A percentile compares a stretch with the other conserved stretches of the same genome.
Evolutionary conservation across 2,888 invertebrate species (phyloP).

Genomic region (Sturmia bella): DNA sequence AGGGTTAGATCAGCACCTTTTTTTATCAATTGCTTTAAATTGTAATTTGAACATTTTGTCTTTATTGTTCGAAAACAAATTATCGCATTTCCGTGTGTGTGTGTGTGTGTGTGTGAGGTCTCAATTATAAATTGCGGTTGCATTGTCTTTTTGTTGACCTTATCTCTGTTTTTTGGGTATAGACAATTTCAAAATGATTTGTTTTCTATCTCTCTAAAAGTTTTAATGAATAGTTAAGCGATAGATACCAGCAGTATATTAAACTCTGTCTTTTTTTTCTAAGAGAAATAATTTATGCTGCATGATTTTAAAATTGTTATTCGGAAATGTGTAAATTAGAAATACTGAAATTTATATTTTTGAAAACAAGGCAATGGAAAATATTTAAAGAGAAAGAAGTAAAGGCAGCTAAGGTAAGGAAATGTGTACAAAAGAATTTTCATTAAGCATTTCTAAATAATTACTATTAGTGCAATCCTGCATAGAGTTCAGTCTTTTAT

Average conservation of each 20-base stretch:
- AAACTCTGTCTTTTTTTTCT: background rate
- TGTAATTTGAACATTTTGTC: slow-evolving; percentile 45
- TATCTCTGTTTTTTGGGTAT: slow-evolving; percentile 20
- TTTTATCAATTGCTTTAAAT: slow-evolving; percentile 45
- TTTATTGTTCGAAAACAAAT: slow-evolving; percentile 48
- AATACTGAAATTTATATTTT: background rate
- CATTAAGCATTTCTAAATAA: no score
- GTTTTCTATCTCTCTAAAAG: background rate
- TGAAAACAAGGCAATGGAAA: no score
- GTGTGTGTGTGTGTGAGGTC: slow-evolving; percentile 57
- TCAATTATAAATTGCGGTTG: slow-evolving; percentile 53
- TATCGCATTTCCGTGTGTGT: slow-evolving; percentile 27
- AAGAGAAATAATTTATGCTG: slow-evolving; percentile 9
- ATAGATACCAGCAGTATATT: background rate
- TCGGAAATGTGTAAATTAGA: background rate
- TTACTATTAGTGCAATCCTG: no score
- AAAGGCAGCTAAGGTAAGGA: no score
- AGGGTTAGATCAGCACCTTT: slow-evolving; percentile 62
- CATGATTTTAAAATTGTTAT: slow-evolving; percentile 17
- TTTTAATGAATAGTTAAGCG: no score
- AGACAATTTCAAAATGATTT: slow-evolving; percentile 29
- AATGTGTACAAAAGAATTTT: no score
- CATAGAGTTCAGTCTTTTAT: no score
- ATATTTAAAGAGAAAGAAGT: no score
- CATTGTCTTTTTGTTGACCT: slow-evolving; percentile 30